These are phyloP conservation scores for Phrynosoma blainvillii DNA, from an alignment of 2,113 vertebrate species.

Conservation along the genomic window DNA sequence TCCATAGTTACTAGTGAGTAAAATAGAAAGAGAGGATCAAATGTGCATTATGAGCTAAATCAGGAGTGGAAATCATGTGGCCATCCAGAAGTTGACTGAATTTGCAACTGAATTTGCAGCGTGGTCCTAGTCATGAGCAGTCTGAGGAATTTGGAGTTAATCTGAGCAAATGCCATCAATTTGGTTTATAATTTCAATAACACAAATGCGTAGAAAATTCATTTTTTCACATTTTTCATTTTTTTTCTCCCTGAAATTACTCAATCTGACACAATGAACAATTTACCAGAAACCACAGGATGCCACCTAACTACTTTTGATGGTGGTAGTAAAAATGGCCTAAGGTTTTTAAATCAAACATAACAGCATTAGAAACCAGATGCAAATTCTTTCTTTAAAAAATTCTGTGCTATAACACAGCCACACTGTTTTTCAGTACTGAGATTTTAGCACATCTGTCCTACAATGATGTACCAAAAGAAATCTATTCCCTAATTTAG, in stretches of 20 bases:
- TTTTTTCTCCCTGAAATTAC: slow-evolving; percentile 2
- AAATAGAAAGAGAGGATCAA: no score
- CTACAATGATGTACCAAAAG: not conserved
- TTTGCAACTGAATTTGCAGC: not conserved
- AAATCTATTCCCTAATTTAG: not conserved
- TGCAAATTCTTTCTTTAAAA: not conserved
- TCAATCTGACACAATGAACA: not conserved
- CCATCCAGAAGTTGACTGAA: no score
- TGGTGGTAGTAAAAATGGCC: slow-evolving; percentile 5
- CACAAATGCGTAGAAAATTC: not conserved
- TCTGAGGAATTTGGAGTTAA: not conserved
- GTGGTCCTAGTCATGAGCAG: not conserved
- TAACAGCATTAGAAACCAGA: not conserved
- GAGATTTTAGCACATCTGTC: not conserved
- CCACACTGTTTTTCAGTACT: not conserved
- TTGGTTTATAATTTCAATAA: not conserved
- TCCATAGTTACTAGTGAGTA: no score
- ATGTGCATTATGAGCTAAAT: no score
- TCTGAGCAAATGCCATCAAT: slow-evolving; percentile 1
- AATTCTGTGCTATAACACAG: not conserved
- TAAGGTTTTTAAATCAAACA: slow-evolving; percentile 1
- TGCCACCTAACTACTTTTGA: not conserved
- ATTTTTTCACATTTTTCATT: not conserved
- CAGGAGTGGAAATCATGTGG: no score
- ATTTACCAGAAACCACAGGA: slow-evolving; percentile 10